Percentiles rank a stretch among this genome's conserved stretches.
phyloP scores from a whole-genome alignment of 2,113 vertebrate genomes.

The Macrotis lagotis region DNA sequence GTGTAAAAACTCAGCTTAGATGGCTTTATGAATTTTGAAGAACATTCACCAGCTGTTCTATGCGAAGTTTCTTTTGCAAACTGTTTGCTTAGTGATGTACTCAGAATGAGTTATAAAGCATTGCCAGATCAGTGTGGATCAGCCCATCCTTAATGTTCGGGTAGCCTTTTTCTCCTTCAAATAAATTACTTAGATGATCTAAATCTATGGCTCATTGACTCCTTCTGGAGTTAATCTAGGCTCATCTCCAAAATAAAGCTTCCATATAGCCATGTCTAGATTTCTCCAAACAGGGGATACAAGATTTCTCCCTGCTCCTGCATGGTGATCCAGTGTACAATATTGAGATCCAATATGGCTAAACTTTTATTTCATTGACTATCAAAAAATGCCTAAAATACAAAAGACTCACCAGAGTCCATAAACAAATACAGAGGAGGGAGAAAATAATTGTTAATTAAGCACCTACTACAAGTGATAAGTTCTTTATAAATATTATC shows the following conservation, averaged over 20 bases:
- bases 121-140: slow-evolving; percentile 68
- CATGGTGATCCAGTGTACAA: neutral
- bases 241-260: neutral
- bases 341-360: neutral
- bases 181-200: neutral
- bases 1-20: slow-evolving; percentile 23
- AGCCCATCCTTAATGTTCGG: neutral
- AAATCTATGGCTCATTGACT: neutral
- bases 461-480: neutral
- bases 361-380: neutral
- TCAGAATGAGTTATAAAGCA: slow-evolving; percentile 68
- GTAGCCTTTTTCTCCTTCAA: neutral
- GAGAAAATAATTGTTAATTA: neutral
- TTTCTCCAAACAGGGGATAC: neutral
- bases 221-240: neutral
- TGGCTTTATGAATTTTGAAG: slow-evolving; percentile 63
- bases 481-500: neutral
- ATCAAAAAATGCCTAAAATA: neutral
- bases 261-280: neutral
- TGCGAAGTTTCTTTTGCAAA: slow-evolving; percentile 14
- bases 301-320: neutral
- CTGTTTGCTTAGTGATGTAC: slow-evolving; percentile 66
- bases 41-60: slow-evolving; percentile 52
- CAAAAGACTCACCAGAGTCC: neutral
- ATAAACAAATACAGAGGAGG: neutral